These are phyloP conservation scores for Rotaria magnacalcarata DNA, from an alignment of 2,888 invertebrate species.

Conservation along the genomic window DNA sequence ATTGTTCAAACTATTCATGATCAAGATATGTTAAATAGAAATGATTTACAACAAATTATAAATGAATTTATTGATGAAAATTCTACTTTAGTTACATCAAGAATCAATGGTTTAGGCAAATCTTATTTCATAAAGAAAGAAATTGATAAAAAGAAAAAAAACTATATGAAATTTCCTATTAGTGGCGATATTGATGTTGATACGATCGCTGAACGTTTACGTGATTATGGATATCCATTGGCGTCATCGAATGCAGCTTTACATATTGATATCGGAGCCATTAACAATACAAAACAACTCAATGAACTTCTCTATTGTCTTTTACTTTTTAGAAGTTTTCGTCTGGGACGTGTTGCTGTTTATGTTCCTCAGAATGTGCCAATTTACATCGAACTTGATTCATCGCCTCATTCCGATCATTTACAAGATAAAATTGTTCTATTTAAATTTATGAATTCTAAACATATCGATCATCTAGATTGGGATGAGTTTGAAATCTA, in stretches of 20 bases:
- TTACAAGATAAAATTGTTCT: background rate
- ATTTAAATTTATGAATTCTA: background rate
- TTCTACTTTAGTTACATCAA: constrained; percentile 21
- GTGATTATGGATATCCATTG: background rate
- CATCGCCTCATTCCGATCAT: background rate
- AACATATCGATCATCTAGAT: background rate
- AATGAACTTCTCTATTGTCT: constrained; percentile 19
- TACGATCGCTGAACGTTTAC: background rate
- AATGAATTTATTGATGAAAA: background rate
- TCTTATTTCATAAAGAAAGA: background rate
- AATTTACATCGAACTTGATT: constrained; percentile 27
- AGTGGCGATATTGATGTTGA: constrained; percentile 25
- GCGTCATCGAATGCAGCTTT: background rate
- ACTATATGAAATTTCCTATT: constrained; percentile 5
- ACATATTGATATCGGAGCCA: constrained; percentile 21
- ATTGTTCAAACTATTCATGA: background rate
- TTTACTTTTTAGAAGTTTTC: constrained; percentile 23
- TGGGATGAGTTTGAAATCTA: background rate
- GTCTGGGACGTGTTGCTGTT: background rate
- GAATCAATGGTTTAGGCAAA: constrained; percentile 8
- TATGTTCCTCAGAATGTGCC: background rate
- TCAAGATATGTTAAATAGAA: constrained; percentile 19
- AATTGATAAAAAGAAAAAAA: background rate
- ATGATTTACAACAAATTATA: background rate
- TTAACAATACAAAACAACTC: background rate